Percentiles rank a stretch among this genome's conserved stretches.
Evolutionary conservation across 2,888 invertebrate species (phyloP).

Genomic region (Eutolmus rufibarbis): DNA sequence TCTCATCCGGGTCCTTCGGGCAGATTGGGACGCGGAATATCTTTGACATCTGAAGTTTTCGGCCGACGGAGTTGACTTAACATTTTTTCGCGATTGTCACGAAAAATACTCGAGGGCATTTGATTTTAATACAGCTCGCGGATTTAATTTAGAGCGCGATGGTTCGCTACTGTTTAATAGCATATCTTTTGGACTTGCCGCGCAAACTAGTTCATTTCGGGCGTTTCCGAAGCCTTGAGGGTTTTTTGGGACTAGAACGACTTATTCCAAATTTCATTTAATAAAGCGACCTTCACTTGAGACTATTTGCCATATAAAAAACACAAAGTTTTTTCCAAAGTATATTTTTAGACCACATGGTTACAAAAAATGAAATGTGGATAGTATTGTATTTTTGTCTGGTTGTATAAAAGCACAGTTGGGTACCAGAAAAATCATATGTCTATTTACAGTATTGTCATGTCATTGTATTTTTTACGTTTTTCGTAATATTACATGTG

Average conservation of each 20-base stretch:
- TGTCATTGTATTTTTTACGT: no score
- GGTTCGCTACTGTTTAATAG: neutral
- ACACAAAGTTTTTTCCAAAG: neutral
- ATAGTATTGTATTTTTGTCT: no score
- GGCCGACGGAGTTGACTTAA: neutral
- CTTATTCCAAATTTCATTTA: neutral
- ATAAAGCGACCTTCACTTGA: neutral
- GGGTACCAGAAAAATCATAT: no score
- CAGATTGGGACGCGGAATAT: neutral
- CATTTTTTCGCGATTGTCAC: neutral
- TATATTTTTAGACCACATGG: no score
- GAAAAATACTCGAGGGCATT: neutral
- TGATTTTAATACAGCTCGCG: neutral
- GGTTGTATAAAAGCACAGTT: no score
- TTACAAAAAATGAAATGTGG: no score
- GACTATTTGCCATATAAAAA: neutral
- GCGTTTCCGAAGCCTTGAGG: neutral
- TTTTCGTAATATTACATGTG: no score
- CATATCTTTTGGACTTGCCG: neutral
- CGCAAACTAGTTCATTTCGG: neutral
- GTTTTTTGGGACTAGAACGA: neutral
- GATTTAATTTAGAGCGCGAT: neutral
- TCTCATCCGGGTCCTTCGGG: neutral
- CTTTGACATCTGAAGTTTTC: neutral
- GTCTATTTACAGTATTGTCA: no score